Conservation (phyloP, 2,113 vertebrate genomes). For the Calyptomena viridis region DNA sequence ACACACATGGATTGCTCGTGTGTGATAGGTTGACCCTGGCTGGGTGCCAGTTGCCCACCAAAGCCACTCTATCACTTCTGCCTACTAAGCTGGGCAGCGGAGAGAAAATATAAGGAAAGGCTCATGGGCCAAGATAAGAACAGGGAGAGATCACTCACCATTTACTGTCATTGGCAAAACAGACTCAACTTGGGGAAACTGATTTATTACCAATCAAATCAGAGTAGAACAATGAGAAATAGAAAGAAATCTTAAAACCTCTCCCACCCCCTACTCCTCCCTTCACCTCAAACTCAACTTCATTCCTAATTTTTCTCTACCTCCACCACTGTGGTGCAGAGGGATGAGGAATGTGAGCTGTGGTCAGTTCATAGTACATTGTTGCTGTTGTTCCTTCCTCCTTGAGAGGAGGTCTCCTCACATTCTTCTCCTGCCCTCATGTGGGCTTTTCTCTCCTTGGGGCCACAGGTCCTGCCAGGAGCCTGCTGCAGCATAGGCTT, state of each 20-base stretch:
- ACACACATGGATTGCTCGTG: not conserved
- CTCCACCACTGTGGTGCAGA: not conserved
- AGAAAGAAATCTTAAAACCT: not conserved
- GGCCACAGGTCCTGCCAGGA: not conserved
- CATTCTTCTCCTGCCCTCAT: not conserved
- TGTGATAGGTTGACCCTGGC: not conserved
- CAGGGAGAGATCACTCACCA: not conserved
- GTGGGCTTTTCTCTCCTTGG: not conserved
- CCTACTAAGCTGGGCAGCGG: not conserved
- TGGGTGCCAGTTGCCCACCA: not conserved
- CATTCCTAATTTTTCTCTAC: not conserved
- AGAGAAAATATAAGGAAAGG: not conserved
- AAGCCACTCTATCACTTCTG: not conserved
- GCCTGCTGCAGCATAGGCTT: not conserved
- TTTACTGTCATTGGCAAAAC: not conserved
- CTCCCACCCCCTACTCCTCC: not conserved
- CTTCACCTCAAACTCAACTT: not conserved
- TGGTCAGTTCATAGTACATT: not conserved
- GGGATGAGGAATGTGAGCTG: fast-evolving
- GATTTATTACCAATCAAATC: not conserved
- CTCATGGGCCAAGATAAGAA: not conserved
- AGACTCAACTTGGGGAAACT: not conserved
- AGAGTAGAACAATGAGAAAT: not conserved
- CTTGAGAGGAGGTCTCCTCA: not conserved
- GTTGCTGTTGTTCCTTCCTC: not conserved